phyloP scores from a whole-genome alignment of 2,113 vertebrate species.

The Crotalus viridis region DNA sequence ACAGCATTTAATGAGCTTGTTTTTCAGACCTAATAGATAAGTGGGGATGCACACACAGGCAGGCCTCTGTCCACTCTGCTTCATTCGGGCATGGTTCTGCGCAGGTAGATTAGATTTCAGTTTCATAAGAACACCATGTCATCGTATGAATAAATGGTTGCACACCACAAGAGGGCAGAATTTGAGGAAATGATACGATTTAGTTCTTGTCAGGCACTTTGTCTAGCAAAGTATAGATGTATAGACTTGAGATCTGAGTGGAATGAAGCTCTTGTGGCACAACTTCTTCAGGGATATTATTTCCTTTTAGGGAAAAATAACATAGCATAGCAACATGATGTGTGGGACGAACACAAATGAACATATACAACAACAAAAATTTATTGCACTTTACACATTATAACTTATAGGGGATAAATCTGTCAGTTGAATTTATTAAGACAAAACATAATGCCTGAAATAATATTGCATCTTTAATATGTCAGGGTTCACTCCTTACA shows the following conservation, averaged over 20 bases:
- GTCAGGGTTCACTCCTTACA: neutral
- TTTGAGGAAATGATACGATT: neutral
- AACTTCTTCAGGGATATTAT: neutral
- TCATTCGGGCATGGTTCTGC: neutral
- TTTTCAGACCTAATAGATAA: neutral
- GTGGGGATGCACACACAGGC: neutral
- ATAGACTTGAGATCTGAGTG: neutral
- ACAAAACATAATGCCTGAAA: neutral
- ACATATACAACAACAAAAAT: neutral
- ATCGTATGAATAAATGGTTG: neutral
- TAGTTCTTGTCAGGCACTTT: neutral
- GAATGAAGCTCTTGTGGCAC: neutral
- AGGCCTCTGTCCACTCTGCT: neutral
- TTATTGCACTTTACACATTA: neutral
- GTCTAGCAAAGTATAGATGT: neutral
- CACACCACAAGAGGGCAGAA: constrained; percentile 18
- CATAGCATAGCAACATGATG: neutral
- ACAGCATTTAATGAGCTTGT: neutral
- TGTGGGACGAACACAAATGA: neutral
- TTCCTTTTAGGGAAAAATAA: neutral
- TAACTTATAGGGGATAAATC: neutral
- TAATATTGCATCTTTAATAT: neutral
- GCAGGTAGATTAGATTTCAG: neutral
- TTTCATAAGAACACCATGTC: neutral
- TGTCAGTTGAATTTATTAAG: neutral